Conservation (phyloP, 1,140 invertebrate genomes). For the Daktulosphaira vitifoliae region DNA sequence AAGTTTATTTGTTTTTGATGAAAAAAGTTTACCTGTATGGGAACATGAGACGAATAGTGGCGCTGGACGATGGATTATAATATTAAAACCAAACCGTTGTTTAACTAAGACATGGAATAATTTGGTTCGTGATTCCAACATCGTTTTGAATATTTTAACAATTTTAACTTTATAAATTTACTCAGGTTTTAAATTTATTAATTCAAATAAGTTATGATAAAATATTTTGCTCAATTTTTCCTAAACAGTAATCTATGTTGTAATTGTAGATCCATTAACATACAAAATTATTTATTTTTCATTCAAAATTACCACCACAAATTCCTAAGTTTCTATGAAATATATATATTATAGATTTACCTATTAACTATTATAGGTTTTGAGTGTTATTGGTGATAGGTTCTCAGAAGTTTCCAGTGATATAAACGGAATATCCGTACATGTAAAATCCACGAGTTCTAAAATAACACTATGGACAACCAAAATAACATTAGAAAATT, state of each 20-base stretch:
- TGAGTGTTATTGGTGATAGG: slow-evolving; percentile 3
- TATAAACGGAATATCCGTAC: slow-evolving; percentile 9
- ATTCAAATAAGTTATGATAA: too few species aligned
- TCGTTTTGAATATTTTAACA: too few species aligned
- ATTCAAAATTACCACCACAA: too few species aligned
- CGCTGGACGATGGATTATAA: slow-evolving; percentile 18
- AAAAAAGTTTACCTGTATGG: slow-evolving; percentile 10
- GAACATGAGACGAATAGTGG: slow-evolving; percentile 15
- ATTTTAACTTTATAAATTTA: too few species aligned
- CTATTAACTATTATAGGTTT: too few species aligned
- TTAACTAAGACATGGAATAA: slow-evolving; percentile 20
- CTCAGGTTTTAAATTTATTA: too few species aligned
- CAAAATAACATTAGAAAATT: not conserved
- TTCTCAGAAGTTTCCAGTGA: not conserved
- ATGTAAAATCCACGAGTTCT: not conserved
- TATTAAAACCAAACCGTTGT: slow-evolving; percentile 6
- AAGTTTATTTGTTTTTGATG: not conserved
- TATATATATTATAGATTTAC: too few species aligned
- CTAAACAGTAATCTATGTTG: too few species aligned
- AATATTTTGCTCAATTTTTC: too few species aligned
- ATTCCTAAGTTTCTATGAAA: too few species aligned
- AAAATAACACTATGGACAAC: slow-evolving; percentile 20
- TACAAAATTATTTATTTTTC: too few species aligned
- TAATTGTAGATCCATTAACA: too few species aligned
- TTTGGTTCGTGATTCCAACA: not conserved